Conservation (phyloP, 2,888 invertebrate genomes). For the Philhelius pedissequus region DNA sequence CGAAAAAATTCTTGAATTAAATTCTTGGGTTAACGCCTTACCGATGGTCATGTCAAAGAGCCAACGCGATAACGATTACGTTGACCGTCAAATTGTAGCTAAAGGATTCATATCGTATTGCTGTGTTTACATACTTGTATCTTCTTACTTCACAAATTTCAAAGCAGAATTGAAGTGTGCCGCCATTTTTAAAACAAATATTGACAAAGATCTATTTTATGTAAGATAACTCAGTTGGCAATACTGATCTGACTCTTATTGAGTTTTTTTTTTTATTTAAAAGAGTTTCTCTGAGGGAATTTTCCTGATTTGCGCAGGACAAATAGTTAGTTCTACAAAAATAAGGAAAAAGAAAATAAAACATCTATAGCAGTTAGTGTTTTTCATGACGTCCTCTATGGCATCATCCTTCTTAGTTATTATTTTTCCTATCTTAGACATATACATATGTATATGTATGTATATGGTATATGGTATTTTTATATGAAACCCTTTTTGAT, state of each 20-base stretch:
- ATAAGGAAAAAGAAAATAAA: not conserved
- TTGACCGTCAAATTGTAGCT: too few relatives aligned
- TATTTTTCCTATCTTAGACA: not conserved
- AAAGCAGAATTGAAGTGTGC: too few relatives aligned
- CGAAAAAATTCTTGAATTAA: too few relatives aligned
- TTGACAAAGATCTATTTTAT: too few relatives aligned
- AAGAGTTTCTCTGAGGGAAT: not conserved
- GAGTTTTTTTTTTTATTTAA: not conserved
- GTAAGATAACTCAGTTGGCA: not conserved
- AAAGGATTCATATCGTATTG: too few relatives aligned
- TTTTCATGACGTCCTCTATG: slow-evolving; percentile 32
- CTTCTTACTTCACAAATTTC: too few relatives aligned
- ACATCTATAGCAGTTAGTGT: slow-evolving; percentile 28
- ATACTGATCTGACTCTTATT: not conserved
- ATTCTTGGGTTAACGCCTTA: too few relatives aligned
- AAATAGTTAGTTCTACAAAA: slow-evolving; percentile 18
- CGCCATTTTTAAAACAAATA: too few relatives aligned
- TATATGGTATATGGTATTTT: not conserved
- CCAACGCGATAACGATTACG: too few relatives aligned
- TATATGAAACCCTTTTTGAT: not conserved
- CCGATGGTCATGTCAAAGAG: too few relatives aligned
- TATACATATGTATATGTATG: not conserved
- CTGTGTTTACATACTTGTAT: too few relatives aligned
- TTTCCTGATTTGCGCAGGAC: slow-evolving; percentile 52
- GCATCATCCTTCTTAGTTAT: slow-evolving; percentile 35